A percentile compares a stretch with the other conserved stretches of the same genome.
Evolutionary conservation across 2,797 vertebrate species (phyloP).

Genomic region (Euphonia xanthogaster): DNA sequence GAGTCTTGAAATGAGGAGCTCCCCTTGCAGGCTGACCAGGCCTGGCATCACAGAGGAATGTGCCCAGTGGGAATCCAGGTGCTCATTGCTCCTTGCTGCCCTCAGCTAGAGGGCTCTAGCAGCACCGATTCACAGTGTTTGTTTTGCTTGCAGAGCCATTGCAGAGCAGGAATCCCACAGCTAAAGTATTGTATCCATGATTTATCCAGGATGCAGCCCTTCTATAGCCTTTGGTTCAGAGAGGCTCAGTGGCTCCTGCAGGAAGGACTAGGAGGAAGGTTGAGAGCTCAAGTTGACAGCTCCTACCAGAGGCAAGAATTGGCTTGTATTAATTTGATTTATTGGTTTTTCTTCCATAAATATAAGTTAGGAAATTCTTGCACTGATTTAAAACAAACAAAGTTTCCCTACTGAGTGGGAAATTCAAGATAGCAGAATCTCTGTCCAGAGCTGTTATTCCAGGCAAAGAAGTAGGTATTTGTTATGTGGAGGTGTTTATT

Average conservation of each 20-base stretch:
- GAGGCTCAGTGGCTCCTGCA: background rate
- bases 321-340: background rate
- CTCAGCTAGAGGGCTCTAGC: background rate
- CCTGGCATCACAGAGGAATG: background rate
- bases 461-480: background rate
- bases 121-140: background rate
- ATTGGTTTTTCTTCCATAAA: background rate
- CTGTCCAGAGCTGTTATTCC: background rate
- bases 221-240: background rate
- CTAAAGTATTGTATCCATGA: accelerated
- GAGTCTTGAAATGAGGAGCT: background rate
- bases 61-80: background rate
- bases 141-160: background rate
- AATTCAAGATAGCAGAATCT: background rate
- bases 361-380: background rate
- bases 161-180: background rate
- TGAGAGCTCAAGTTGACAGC: background rate
- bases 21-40: background rate
- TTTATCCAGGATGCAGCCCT: background rate
- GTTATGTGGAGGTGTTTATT: background rate
- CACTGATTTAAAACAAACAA: background rate
- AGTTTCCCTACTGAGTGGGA: background rate
- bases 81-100: background rate
- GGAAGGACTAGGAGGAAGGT: background rate
- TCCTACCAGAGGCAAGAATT: background rate